Base-by-base conservation (phyloP, 2,888 invertebrate genomes). In the Agrotis exclamationis region DNA sequence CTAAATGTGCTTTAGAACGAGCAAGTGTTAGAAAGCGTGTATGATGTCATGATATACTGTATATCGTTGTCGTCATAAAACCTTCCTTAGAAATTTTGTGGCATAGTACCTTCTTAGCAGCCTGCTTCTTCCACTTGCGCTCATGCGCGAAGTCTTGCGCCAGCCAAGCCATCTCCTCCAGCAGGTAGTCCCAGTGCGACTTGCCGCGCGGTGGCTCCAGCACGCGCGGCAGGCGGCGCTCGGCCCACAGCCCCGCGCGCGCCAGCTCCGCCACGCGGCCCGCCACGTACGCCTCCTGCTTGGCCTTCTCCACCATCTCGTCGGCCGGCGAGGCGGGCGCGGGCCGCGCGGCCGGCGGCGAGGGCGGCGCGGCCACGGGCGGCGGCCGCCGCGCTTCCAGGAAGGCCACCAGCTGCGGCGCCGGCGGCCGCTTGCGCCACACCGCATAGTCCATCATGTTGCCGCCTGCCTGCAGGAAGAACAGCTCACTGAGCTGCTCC, bases 121-220 rank as follows among this genome's bases (percentile, higher is more conserved):
- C 98, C 74, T 98, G 98, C 93, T 99, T 99, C 91, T 99, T 99
- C 99, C 99, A 99, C 93, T 99, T 99, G 79, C 99, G 97, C 94
- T 99, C 99, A 93, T 99, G 99, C 44, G 98, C 98, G 95, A 99
- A 99, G 95, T 99, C 99, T 51, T 99, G 98, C 50, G 99, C 99
- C 83, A 99, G 96, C 99, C 99, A 99, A 51, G 98, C 98, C 99
- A 99, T 99, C 96, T 99, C 99, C 94, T 99, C 99, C 54, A 99
- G 96, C 80, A 99, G 96, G 94, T 99, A 99, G 94, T 99, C 99
- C 99, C 99, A 99, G 94, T 99, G 99, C 44, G 99, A 98, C 96
- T 99, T 99, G 65, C 97, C 97, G 79, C 99, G 97, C 75, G 98
- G 97, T 85, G 99, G 99, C 95, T 99, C 99, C 91, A 98, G 98